Base-by-base conservation (phyloP, 2,797 vertebrate species). In the Phoebastria nigripes region DNA sequence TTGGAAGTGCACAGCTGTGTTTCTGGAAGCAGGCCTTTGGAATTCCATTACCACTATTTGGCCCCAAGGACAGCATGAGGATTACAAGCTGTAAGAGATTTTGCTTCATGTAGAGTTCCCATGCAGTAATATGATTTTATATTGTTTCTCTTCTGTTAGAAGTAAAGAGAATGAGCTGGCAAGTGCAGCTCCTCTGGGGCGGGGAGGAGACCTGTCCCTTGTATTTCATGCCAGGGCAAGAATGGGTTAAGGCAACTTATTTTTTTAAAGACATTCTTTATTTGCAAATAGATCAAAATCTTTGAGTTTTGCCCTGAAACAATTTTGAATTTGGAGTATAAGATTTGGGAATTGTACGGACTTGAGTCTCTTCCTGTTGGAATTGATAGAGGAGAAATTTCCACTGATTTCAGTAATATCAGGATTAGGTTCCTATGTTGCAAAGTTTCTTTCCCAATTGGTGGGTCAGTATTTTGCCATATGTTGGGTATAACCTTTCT, bases 41-140 rank as follows among this genome's bases (percentile, higher is more conserved):
- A 91, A 89, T 96, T 90, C 91, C 80, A 63, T 95, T 83, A 44
- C 83, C 46, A 6, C 67, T 61, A 0, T 52, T 18, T 72, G 80
- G 71, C 71, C 86, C 80, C 59, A 81, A 91, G 59, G 87, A 49
- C 61, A 90, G 94, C 65, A 37, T 10, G 42, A 26, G 42, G 94
- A 78, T 90, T 44, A 77, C 76, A 67, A 56, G 1, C 93, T 90
- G 88, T 67, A 93, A 89, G 89, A 91, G 96, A 54, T 93, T 84
- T 96, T 93, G 58, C n/a, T 81, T 84, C n/a, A 7, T 18, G 18
- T 15, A 61, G 90, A 93, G 96, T 77, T 95, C 85, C 94, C 55
- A 20, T 46, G 86, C 94, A 92, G 93, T 81, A 58, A 83, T 78
- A 85, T 12, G 93, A 83, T 83, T 83, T 66, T 7, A 6, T 77